phyloP scores from a whole-genome alignment of 2,113 vertebrate species.

The Labrus mixtus region DNA sequence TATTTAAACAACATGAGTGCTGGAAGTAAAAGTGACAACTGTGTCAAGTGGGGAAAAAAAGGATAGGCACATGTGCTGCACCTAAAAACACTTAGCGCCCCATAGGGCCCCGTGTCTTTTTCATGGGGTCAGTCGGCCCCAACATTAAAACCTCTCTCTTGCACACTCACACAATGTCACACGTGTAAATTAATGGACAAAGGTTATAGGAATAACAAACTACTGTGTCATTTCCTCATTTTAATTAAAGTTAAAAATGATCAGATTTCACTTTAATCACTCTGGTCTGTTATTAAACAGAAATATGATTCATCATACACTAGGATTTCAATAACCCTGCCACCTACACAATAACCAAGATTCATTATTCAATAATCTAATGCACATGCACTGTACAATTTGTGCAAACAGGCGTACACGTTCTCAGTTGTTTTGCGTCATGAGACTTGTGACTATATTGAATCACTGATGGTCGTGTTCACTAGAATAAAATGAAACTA shows the following conservation, averaged over 20 bases:
- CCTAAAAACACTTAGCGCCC: too few relatives aligned
- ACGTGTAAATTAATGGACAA: too few relatives aligned
- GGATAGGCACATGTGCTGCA: too few relatives aligned
- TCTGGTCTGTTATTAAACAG: background rate
- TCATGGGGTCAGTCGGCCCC: too few relatives aligned
- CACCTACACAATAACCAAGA: constrained; percentile 10
- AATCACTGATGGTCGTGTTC: background rate
- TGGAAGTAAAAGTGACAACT: too few relatives aligned
- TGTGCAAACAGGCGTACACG: background rate
- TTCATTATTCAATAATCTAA: background rate
- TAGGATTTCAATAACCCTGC: background rate
- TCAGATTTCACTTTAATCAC: background rate
- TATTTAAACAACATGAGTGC: too few relatives aligned
- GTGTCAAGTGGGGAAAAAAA: too few relatives aligned
- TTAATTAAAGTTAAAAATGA: background rate
- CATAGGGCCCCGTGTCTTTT: too few relatives aligned
- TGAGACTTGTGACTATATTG: background rate
- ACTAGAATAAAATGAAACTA: background rate
- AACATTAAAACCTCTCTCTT: too few relatives aligned
- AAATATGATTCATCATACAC: constrained; percentile 12
- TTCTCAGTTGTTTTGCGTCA: background rate
- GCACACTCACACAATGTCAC: too few relatives aligned
- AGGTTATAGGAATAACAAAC: background rate
- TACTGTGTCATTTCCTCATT: background rate
- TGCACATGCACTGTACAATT: background rate